Evolutionary conservation across 2,113 vertebrate genomes (phyloP), one percentile per base, ranked within the genome.

Genomic region (Toxotes jaculatrix): DNA sequence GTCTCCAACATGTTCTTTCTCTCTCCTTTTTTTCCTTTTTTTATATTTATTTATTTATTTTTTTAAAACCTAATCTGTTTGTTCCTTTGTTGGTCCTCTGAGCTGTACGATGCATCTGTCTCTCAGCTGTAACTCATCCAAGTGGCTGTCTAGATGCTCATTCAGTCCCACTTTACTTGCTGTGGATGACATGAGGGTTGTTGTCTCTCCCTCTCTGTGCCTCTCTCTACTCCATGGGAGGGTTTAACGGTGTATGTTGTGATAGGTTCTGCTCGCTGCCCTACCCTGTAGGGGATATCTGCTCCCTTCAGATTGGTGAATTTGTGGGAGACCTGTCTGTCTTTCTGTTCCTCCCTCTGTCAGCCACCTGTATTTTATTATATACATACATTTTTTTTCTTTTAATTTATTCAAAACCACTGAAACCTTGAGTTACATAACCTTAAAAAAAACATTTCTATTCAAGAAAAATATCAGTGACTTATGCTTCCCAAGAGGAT

Each of bases 51-150:
- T 27, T 27, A 27, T 27, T 27, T 27, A 27, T 27, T 27, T 27
- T 27, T 27, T 27, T 27, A 27, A 27, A 21, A 21, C 79, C 67
- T 60, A 73, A 88, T 91, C 77, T 87, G 64, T 88, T 86, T 79
- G 70, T 80, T 85, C 69, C 55, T 86, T 76, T 88, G 82, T 84
- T 77, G 71, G 74, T 59, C 66, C 74, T 86, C 67, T 72, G 73
- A 82, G 88, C 83, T 83, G 66, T 42, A n/a, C 21, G 45, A 73
- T 74, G 76, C 89, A 85, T 83, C 82, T 84, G 88, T 85, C 67
- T 70, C 63, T 87, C 79, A 57, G 79, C 78, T 73, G 65, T 63
- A 82, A 83, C 56, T 80, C 87, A 42, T 83, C 87, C 74, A 86
- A 83, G 77, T 47, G 47, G 70, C 9, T 55, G 34, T 55, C 49